Evolutionary conservation across 1,140 invertebrate genomes (phyloP).

Genomic region (Campodea augens): DNA sequence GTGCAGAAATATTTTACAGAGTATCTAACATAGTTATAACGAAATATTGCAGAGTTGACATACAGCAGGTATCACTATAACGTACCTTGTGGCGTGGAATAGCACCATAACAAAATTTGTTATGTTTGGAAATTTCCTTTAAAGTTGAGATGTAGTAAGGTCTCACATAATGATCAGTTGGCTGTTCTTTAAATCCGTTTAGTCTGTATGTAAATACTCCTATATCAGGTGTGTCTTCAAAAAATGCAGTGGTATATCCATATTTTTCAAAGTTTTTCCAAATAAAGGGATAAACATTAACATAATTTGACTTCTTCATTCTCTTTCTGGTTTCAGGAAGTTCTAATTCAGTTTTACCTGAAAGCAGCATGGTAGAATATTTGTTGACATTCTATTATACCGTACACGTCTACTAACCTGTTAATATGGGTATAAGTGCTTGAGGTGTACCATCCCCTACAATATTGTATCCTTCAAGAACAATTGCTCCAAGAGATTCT

Average conservation of each 20-base stretch:
- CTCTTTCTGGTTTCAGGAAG: slow-evolving; percentile 66
- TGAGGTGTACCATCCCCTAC: slow-evolving; percentile 89
- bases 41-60: no score
- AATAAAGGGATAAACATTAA: slow-evolving; percentile 62
- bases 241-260: slow-evolving; percentile 54
- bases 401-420: slow-evolving; percentile 28
- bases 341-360: slow-evolving; percentile 61
- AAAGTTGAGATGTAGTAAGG: slow-evolving; percentile 47
- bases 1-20: no score
- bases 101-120: slow-evolving; percentile 49
- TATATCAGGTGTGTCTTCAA: slow-evolving; percentile 64
- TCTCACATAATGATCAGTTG: slow-evolving; percentile 79
- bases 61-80: no score
- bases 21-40: no score
- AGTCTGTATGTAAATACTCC: slow-evolving; percentile 83
- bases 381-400: not conserved
- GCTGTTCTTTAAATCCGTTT: slow-evolving; percentile 63
- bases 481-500: slow-evolving; percentile 39
- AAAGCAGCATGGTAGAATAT: slow-evolving; percentile 6
- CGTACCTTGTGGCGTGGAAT: slow-evolving; percentile 55
- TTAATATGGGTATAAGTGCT: slow-evolving; percentile 75
- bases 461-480: slow-evolving; percentile 73
- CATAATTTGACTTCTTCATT: slow-evolving; percentile 39
- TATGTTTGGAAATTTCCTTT: slow-evolving; percentile 20
- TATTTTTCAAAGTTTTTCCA: slow-evolving; percentile 52